Conservation (phyloP, 2,113 vertebrate species). For the Atractosteus spatula region DNA sequence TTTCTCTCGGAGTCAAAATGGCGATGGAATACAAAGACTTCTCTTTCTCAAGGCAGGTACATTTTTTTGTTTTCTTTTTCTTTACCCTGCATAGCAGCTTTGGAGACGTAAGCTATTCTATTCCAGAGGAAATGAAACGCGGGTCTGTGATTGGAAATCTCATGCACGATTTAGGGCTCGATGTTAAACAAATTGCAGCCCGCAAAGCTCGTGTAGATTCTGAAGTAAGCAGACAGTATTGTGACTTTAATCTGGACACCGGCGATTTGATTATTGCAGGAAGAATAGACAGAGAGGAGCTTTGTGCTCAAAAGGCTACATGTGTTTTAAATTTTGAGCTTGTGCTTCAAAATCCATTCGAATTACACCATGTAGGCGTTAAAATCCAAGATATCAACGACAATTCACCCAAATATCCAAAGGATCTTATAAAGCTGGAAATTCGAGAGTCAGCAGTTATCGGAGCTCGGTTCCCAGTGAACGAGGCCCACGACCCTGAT, state of each 20-base stretch:
- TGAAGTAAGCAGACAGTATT: slow-evolving; percentile 45
- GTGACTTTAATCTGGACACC: slow-evolving; percentile 56
- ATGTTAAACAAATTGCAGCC: not conserved
- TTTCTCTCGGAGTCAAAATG: not conserved
- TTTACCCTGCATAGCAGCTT: not conserved
- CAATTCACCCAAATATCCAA: slow-evolving; percentile 58
- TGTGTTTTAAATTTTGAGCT: slow-evolving; percentile 66
- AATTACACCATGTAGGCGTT: slow-evolving; percentile 51
- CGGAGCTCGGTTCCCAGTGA: slow-evolving; percentile 44
- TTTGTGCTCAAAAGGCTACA: slow-evolving; percentile 52
- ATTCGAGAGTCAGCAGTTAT: slow-evolving; percentile 21
- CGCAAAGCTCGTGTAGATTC: slow-evolving; percentile 39
- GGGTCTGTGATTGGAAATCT: slow-evolving; percentile 45
- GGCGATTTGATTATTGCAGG: slow-evolving; percentile 59
- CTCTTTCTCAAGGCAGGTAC: not conserved
- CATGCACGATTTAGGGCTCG: not conserved
- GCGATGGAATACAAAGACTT: not conserved
- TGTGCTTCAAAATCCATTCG: slow-evolving; percentile 50
- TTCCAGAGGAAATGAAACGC: slow-evolving; percentile 50
- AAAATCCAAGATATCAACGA: slow-evolving; percentile 73
- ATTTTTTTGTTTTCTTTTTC: slow-evolving; percentile 1
- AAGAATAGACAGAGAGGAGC: slow-evolving; percentile 66
- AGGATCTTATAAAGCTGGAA: slow-evolving; percentile 43
- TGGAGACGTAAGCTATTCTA: slow-evolving; percentile 34
- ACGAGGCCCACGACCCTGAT: slow-evolving; percentile 48